phyloP scores from a whole-genome alignment of 2,113 vertebrate species.

The Danionella cerebrum region DNA sequence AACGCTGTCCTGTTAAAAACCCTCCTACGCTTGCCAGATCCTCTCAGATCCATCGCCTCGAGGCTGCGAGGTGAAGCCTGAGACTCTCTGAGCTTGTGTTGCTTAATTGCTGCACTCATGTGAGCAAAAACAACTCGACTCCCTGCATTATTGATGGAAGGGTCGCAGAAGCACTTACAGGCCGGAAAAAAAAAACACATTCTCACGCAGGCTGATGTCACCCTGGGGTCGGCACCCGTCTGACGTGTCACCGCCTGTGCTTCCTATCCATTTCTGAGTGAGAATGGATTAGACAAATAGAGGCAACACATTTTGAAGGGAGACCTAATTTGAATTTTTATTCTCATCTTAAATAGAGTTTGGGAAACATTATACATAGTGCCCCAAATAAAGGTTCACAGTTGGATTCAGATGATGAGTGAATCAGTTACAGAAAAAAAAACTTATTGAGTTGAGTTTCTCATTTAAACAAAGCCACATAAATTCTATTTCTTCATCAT shows the following conservation, averaged over 20 bases:
- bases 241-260: constrained; percentile 23
- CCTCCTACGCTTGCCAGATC: constrained; percentile 41
- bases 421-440: too few relatives aligned
- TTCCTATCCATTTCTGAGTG: too few relatives aligned
- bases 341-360: too few relatives aligned
- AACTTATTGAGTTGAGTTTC: too few relatives aligned
- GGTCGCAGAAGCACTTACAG: constrained; percentile 48
- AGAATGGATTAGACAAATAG: too few relatives aligned
- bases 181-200: constrained; percentile 43
- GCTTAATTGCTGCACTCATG: constrained; percentile 52
- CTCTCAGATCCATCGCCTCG: constrained; percentile 24
- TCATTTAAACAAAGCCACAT: too few relatives aligned
- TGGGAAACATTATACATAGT: too few relatives aligned
- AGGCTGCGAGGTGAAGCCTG: constrained; percentile 27
- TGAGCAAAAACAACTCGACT: constrained; percentile 41
- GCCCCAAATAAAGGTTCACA: too few relatives aligned
- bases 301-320: too few relatives aligned
- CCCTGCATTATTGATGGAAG: constrained; percentile 50
- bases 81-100: constrained; percentile 36
- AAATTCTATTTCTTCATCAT: too few relatives aligned
- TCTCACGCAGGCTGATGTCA: constrained; percentile 38
- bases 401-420: too few relatives aligned
- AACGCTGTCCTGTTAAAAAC: constrained; percentile 27
- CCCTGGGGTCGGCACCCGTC: constrained; percentile 35
- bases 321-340: too few relatives aligned